A percentile compares a stretch with the other conserved stretches of the same genome.
Conservation (phyloP, 92 coral and sea anemone genomes). For the Paramuricea clavata region DNA sequence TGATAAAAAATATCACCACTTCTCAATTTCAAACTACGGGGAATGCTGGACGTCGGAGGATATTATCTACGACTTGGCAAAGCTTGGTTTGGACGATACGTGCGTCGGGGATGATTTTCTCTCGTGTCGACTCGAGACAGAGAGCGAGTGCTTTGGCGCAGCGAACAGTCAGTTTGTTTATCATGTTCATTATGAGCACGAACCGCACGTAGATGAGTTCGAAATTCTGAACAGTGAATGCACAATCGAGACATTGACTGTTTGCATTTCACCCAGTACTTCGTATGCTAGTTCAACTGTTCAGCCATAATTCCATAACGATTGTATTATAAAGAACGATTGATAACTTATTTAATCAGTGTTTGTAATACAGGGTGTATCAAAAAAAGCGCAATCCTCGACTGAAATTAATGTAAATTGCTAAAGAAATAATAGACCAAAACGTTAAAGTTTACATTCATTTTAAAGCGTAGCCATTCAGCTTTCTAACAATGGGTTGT, state of each 20-base stretch:
- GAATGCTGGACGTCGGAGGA: slow-evolving; percentile 33
- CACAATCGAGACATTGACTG: neutral
- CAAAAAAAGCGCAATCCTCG: no score
- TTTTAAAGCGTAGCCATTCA: no score
- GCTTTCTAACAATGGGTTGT: no score
- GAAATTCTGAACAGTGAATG: slow-evolving; percentile 2
- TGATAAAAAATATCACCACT: slow-evolving; percentile 12
- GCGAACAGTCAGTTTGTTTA: slow-evolving; percentile 23
- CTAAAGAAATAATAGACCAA: no score
- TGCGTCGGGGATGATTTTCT: slow-evolving; percentile 29
- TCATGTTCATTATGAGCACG: neutral
- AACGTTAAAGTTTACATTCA: no score
- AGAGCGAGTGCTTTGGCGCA: slow-evolving; percentile 5
- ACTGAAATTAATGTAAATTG: no score
- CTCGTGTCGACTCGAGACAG: neutral
- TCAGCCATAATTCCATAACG: neutral
- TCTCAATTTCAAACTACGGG: slow-evolving; percentile 15
- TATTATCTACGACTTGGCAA: neutral
- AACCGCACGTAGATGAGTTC: neutral
- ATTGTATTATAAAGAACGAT: neutral
- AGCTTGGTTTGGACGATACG: neutral
- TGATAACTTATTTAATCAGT: neutral
- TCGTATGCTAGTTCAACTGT: neutral
- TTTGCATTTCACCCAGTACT: neutral
- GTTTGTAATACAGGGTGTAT: no score